These are phyloP conservation scores for Colossoma macropomum DNA, from an alignment of 2,113 vertebrate species.

Conservation along the genomic window DNA sequence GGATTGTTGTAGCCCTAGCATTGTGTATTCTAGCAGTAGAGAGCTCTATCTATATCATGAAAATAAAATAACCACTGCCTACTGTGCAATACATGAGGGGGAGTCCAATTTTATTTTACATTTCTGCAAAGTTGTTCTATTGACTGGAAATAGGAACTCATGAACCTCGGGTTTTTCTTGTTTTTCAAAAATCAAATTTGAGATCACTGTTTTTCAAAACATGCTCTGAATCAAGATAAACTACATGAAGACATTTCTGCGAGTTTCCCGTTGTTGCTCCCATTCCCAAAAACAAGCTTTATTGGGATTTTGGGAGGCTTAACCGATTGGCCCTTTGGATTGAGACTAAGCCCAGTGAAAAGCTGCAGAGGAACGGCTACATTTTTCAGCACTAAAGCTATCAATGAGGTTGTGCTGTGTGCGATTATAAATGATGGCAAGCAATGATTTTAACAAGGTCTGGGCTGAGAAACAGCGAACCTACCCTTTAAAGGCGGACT, in stretches of 20 bases:
- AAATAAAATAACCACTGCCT: no score
- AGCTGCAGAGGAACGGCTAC: background rate
- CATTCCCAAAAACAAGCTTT: background rate
- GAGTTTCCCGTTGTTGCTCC: background rate
- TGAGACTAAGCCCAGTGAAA: background rate
- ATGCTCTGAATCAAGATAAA: background rate
- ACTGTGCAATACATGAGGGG: no score
- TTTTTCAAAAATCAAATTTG: background rate
- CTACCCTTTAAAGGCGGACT: constrained; percentile 19
- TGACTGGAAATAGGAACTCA: no score
- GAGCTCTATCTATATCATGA: no score
- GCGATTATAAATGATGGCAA: background rate
- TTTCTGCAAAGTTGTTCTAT: no score
- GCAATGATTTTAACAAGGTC: background rate
- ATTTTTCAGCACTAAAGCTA: background rate
- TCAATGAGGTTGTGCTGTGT: background rate
- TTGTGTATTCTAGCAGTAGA: no score
- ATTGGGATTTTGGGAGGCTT: background rate
- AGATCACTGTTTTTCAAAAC: background rate
- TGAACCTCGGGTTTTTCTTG: no score
- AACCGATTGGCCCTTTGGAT: background rate
- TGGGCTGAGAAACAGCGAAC: background rate
- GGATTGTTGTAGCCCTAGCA: no score
- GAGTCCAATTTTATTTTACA: no score
- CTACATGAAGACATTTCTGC: background rate